Evolutionary conservation across 2,888 invertebrate genomes (phyloP).

Genomic region (Dorcus parallelipipedus): DNA sequence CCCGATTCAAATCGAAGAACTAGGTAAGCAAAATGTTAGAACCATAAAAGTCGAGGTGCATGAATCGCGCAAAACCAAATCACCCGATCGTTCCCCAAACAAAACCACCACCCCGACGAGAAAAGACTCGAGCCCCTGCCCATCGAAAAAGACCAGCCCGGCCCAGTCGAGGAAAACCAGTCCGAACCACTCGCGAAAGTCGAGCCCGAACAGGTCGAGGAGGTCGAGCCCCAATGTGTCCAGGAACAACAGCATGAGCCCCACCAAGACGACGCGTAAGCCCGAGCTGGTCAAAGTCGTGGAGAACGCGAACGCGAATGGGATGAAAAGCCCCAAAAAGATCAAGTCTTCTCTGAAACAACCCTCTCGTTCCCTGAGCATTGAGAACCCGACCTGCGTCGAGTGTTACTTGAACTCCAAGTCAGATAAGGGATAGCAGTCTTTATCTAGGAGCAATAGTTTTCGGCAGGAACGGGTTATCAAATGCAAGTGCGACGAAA

Average conservation of each 20-base stretch:
- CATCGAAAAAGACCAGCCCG: constrained; percentile 40
- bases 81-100: constrained; percentile 39
- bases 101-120: constrained; percentile 29
- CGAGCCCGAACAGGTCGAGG: constrained; percentile 35
- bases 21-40: constrained; percentile 72
- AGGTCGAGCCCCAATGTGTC: constrained; percentile 34
- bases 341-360: constrained; percentile 46
- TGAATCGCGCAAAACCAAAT: constrained; percentile 30
- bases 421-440: constrained; percentile 47
- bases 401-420: constrained; percentile 69
- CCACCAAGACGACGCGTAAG: constrained; percentile 24
- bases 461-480: constrained; percentile 22
- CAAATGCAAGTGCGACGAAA: constrained; percentile 38
- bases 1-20: constrained; percentile 81
- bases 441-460: constrained; percentile 12
- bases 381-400: constrained; percentile 70
- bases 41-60: constrained; percentile 50
- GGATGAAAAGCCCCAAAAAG: constrained; percentile 35
- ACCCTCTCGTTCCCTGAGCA: constrained; percentile 54
- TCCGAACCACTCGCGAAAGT: constrained; percentile 23
- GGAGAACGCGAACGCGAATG: constrained; percentile 16
- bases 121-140: constrained; percentile 34
- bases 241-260: constrained; percentile 23
- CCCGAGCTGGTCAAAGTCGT: constrained; percentile 14
- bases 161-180: constrained; percentile 30